Evolutionary conservation across 2,888 invertebrate genomes (phyloP), one percentile per base, ranked within the genome.

Genomic region (Parnassius orleans): DNA sequence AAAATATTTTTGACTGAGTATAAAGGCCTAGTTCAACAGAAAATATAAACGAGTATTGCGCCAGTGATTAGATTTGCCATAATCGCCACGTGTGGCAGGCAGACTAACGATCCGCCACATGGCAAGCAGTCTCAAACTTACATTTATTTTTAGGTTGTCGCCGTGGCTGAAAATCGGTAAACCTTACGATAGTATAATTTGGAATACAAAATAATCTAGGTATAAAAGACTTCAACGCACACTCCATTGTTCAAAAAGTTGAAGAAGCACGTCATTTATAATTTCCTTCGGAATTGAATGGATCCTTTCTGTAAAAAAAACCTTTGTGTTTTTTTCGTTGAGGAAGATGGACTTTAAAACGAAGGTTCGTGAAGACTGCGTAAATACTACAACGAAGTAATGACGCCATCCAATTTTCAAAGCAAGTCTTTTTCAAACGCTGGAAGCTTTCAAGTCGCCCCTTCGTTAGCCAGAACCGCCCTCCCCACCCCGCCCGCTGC

Each of bases 351-450:
- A 43, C 60, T 51, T 57, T 50, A 63, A 48, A 52, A 56, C 24
- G 55, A 57, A 59, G 65, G 66, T 69, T 72, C 61, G 70, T 69
- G 75, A 73, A 66, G 68, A 68, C 68, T 66, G 74, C 72, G 77
- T 78, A 80, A 78, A 85, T 81, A 75, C 79, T 79, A 74, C 81
- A 76, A 80, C 76, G 77, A 75, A 69, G 76, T 83, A 78, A 81
- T 83, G 83, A 81, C 76, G 78, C 76, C 77, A 71, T 86, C 81
- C 85, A 84, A 84, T 86, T 81, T 77, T 74, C 81, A 84, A 81
- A 83, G 83, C 72, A 72, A 79, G 74, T 78, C 78, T 78, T 80
- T 81, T 79, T 71, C 68, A 69, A 70, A 71, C 64, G 71, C 64
- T 66, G 65, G 66, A 55, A 65, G 61, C 66, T 66, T 65, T 68